A percentile compares a stretch with the other conserved stretches of the same genome.
Evolutionary conservation across 2,888 invertebrate genomes (phyloP).

Genomic region (Drosophila lutescens): DNA sequence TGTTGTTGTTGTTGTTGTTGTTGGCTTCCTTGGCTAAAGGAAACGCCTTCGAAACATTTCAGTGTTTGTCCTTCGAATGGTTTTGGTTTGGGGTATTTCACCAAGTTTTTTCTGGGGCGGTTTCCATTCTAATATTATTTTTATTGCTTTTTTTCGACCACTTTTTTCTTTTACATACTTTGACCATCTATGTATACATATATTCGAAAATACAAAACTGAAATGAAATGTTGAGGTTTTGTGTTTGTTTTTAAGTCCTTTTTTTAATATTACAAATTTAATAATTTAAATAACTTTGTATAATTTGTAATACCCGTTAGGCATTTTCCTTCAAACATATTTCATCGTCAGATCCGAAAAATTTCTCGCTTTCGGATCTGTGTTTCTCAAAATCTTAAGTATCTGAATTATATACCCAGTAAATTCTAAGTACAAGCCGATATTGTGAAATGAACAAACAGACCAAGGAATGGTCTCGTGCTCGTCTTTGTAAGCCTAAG

Average conservation of each 20-base stretch:
- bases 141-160: neutral
- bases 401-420: neutral
- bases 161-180: constrained; percentile 29
- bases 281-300: too few relatives aligned
- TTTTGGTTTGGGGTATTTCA: constrained; percentile 2
- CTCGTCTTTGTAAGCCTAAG: constrained; percentile 54
- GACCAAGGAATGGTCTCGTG: constrained; percentile 60
- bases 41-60: constrained; percentile 71
- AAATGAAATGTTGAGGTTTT: neutral
- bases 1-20: constrained; percentile 21
- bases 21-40: constrained; percentile 49
- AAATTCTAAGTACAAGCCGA: neutral
- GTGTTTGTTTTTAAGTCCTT: too few relatives aligned
- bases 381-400: neutral
- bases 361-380: neutral
- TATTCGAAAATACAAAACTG: neutral
- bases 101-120: constrained; percentile 37
- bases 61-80: constrained; percentile 39
- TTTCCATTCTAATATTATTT: constrained; percentile 23
- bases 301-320: neutral
- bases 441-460: constrained; percentile 9
- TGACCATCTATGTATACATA: constrained; percentile 1
- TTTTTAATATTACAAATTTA: too few relatives aligned
- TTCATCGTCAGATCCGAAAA: neutral
- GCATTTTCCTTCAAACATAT: neutral